phyloP scores from a whole-genome alignment of 2,888 invertebrate species.

The Plagiodera versicolora region DNA sequence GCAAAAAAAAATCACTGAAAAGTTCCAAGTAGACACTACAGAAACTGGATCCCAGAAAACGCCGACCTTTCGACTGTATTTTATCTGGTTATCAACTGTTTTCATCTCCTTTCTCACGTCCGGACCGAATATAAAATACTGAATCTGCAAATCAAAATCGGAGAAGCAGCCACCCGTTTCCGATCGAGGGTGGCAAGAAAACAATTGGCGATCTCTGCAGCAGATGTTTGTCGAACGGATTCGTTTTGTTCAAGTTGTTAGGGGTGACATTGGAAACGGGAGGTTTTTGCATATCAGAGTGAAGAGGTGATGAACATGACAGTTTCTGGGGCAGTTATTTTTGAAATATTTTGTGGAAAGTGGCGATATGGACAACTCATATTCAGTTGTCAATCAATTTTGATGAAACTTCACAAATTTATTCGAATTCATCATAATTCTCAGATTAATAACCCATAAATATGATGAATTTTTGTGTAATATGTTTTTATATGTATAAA shows the following conservation, averaged over 20 bases:
- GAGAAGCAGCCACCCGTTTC: not conserved
- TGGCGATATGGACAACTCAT: no score
- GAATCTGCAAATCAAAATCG: not conserved
- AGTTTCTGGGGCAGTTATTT: not conserved
- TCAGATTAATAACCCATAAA: no score
- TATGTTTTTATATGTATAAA: no score
- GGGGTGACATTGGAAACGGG: not conserved
- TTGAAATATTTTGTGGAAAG: no score
- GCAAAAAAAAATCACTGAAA: no score
- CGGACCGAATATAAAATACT: not conserved
- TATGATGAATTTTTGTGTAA: no score
- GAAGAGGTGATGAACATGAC: no score
- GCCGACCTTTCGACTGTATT: not conserved
- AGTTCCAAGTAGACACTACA: no score
- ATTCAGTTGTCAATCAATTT: no score
- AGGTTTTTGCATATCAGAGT: not conserved
- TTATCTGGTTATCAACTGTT: not conserved
- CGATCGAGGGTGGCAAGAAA: conserved; percentile 7
- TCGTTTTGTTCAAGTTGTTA: not conserved
- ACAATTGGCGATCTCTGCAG: conserved; percentile 9
- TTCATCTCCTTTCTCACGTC: not conserved
- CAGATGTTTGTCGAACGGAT: not conserved
- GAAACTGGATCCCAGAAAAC: not conserved
- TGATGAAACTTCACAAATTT: no score
- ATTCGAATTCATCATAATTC: no score